Evolutionary conservation across 1,140 invertebrate species (phyloP).

Genomic region (Drosophila saltans): DNA sequence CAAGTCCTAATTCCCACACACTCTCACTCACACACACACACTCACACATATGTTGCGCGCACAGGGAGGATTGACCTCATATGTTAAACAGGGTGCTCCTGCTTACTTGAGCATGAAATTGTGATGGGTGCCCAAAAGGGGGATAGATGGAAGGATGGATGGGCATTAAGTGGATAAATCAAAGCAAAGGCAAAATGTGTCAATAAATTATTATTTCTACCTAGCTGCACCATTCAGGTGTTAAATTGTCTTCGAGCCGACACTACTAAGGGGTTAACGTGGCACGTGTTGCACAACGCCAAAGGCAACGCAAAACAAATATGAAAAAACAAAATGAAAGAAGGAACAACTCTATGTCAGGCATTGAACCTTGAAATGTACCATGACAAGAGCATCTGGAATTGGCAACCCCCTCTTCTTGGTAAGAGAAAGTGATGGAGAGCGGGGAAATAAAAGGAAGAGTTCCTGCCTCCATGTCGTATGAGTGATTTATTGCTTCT

Average conservation of each 20-base stretch:
- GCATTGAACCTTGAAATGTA: conserved; percentile 54
- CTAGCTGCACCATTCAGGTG: conserved; percentile 56
- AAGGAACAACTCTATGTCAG: conserved; percentile 17
- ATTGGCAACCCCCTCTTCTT: neutral
- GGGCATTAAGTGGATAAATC: conserved; percentile 32
- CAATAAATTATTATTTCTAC: conserved; percentile 75
- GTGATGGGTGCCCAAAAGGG: conserved; percentile 10
- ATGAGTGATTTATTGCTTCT: conserved; percentile 72
- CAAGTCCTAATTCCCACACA: conserved; percentile 6
- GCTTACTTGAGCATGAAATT: conserved; percentile 65
- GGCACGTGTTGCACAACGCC: conserved; percentile 72
- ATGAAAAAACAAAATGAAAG: conserved; percentile 16
- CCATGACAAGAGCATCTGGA: conserved; percentile 40
- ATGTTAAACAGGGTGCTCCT: conserved; percentile 45
- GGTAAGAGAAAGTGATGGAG: neutral
- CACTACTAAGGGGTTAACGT: conserved; percentile 48
- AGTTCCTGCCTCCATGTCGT: conserved; percentile 44
- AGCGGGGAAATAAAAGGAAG: neutral
- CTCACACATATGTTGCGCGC: conserved; percentile 26
- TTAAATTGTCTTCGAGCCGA: conserved; percentile 61
- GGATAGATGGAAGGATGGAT: neutral
- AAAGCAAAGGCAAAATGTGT: conserved; percentile 67
- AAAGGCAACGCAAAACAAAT: conserved; percentile 65
- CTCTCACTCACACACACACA: neutral
- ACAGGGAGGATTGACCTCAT: conserved; percentile 49